Percentiles rank a stretch among this genome's conserved stretches.
Evolutionary conservation across 2,888 invertebrate species (phyloP).

Genomic region (Ptychoptera albimana): DNA sequence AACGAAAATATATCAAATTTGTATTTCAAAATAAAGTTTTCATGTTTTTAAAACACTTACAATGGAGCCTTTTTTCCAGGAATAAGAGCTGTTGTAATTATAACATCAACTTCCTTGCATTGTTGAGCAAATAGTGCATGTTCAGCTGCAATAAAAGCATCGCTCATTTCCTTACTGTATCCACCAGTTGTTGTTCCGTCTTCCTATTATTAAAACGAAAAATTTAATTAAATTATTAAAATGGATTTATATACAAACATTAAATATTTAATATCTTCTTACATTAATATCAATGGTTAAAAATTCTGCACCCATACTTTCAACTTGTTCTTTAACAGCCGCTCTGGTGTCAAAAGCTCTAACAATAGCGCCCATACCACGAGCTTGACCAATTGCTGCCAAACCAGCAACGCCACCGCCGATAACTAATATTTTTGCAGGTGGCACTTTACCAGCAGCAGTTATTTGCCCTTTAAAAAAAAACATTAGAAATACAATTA

Average conservation of each 20-base stretch:
- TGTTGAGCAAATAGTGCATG: conserved; percentile 76
- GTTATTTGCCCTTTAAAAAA: conserved; percentile 55
- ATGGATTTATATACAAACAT: too few species aligned
- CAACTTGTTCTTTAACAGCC: conserved; percentile 69
- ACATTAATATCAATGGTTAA: conserved; percentile 62
- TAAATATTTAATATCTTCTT: too few species aligned
- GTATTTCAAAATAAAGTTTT: not conserved
- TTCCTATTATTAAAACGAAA: conserved; percentile 32
- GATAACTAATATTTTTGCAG: conserved; percentile 73
- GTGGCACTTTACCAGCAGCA: conserved; percentile 77
- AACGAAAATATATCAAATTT: not conserved
- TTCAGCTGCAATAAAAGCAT: conserved; percentile 73
- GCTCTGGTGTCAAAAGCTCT: conserved; percentile 75
- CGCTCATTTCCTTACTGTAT: conserved; percentile 76
- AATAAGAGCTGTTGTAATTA: conserved; percentile 80
- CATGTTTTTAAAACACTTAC: conserved; percentile 6
- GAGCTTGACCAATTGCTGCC: conserved; percentile 63
- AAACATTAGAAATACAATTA: conserved; percentile 17
- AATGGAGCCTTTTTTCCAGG: conserved; percentile 74
- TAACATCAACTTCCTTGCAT: conserved; percentile 67
- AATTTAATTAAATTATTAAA: conserved; percentile 6
- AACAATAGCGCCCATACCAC: conserved; percentile 78
- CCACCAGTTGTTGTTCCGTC: conserved; percentile 57
- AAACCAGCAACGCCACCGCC: conserved; percentile 84
- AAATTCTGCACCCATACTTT: conserved; percentile 79